Evolutionary conservation across 2,113 vertebrate genomes (phyloP).

Genomic region (Bucco capensis): DNA sequence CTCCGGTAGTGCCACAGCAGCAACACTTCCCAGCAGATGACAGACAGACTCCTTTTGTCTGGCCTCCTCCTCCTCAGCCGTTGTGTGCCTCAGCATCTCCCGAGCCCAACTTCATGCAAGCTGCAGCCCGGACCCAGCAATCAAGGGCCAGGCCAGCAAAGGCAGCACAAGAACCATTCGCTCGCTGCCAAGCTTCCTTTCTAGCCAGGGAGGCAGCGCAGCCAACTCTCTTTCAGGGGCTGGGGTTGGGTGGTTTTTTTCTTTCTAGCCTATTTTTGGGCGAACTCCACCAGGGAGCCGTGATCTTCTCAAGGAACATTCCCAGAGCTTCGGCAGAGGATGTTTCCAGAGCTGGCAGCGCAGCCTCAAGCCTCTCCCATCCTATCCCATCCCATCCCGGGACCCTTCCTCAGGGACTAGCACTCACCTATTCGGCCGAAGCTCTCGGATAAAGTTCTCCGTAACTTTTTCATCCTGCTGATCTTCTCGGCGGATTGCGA

Average conservation of each 20-base stretch:
- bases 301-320: neutral
- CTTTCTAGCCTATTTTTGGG: neutral
- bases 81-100: neutral
- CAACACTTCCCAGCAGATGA: neutral
- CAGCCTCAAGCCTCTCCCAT: neutral
- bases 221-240: neutral
- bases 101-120: neutral
- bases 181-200: neutral
- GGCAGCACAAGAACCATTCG: neutral
- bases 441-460: slow-evolving; percentile 98
- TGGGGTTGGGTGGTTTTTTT: neutral
- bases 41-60: slow-evolving; percentile 44
- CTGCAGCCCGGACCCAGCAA: too few relatives aligned
- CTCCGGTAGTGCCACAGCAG: neutral
- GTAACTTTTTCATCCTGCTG: slow-evolving; percentile 96
- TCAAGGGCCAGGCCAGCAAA: neutral
- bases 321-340: neutral
- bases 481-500: slow-evolving; percentile 79
- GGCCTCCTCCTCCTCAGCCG: neutral
- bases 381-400: too few relatives aligned
- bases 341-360: neutral
- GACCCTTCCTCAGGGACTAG: neutral
- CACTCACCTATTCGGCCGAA: slow-evolving; percentile 91
- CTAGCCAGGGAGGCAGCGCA: neutral
- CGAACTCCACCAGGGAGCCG: neutral